Evolutionary conservation across 2,888 invertebrate species (phyloP).

Genomic region (Ophonus ardosiacus): DNA sequence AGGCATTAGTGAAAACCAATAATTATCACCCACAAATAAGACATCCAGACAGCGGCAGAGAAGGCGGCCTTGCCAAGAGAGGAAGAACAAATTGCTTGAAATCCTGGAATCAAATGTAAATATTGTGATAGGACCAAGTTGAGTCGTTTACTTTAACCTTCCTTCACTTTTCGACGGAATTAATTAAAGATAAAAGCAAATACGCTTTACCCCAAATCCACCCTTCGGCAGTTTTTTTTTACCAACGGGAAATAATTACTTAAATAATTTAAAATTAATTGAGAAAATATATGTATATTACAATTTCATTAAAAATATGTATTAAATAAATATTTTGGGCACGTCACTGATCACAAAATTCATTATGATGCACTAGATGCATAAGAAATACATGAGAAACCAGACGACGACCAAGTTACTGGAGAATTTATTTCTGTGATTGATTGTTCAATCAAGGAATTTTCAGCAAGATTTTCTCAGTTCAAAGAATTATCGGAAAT

Average conservation of each 20-base stretch:
- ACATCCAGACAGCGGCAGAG: background rate
- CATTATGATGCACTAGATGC: no score
- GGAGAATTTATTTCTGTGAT: no score
- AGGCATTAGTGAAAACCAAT: background rate
- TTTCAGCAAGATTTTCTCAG: no score
- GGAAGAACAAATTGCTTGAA: constrained; percentile 10
- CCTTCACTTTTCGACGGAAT: constrained; percentile 20
- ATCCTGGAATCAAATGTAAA: constrained; percentile 30
- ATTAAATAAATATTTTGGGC: no score
- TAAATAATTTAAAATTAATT: background rate
- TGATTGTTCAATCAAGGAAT: no score
- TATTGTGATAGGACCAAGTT: constrained; percentile 14
- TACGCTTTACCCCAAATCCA: background rate
- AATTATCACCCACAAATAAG: background rate
- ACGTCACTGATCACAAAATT: no score
- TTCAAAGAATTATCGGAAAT: no score
- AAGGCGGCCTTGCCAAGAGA: background rate
- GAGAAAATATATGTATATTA: background rate
- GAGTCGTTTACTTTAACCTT: constrained; percentile 8
- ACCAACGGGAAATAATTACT: background rate
- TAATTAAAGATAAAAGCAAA: constrained; percentile 26
- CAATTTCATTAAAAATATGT: background rate
- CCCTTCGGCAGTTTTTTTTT: constrained; percentile 1
- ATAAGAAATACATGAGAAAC: no score
- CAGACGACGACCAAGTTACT: no score